Evolutionary conservation across 2,797 vertebrate species (phyloP).

Genomic region (Notolabrus celidotus): DNA sequence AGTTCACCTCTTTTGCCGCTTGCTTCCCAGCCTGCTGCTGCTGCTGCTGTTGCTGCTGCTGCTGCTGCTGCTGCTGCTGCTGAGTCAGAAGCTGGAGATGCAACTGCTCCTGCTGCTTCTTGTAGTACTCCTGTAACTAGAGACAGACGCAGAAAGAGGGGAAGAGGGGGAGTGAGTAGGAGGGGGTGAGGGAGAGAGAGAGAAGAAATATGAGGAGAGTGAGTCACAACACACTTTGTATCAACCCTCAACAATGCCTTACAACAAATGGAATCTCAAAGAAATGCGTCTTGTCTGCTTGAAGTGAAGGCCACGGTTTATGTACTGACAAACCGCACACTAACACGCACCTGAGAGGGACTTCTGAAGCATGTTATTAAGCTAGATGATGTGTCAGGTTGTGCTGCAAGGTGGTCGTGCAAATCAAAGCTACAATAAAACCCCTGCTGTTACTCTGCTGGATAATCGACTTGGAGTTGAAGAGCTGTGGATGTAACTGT

Average conservation of each 20-base stretch:
- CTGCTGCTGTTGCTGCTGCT: constrained; percentile 61
- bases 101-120: constrained; percentile 99
- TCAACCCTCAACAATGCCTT: constrained; percentile 45
- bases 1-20: constrained; percentile 94
- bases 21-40: constrained; percentile 81
- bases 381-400: constrained; percentile 21
- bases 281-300: constrained; percentile 25
- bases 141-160: constrained; percentile 43
- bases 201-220: constrained; percentile 46
- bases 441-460: background rate
- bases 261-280: constrained; percentile 35
- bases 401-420: too few species aligned
- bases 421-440: constrained; percentile 23
- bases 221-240: constrained; percentile 52
- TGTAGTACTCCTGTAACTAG: constrained; percentile 98
- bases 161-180: background rate
- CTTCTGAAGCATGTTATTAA: constrained; percentile 22
- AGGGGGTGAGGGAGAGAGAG: background rate
- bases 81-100: constrained; percentile 97
- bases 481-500: background rate
- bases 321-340: constrained; percentile 60
- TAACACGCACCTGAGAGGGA: constrained; percentile 32
- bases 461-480: constrained; percentile 29
- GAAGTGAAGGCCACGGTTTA: constrained; percentile 30
- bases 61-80: constrained; percentile 86